Evolutionary conservation across 1,140 invertebrate genomes (phyloP).

Genomic region (Papilio xuthus): DNA sequence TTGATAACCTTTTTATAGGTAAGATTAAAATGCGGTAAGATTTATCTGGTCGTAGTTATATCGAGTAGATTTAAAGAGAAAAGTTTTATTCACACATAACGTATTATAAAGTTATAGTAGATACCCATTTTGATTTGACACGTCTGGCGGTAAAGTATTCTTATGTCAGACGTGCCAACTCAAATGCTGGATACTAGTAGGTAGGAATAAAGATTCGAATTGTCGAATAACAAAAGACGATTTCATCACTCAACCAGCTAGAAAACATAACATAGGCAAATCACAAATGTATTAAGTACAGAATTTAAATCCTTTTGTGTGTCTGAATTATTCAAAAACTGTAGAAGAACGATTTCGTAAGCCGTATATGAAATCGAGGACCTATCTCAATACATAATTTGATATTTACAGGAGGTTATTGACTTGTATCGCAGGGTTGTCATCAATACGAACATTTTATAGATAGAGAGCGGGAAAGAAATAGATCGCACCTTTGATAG

Average conservation of each 20-base stretch:
- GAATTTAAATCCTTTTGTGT: conserved; percentile 1
- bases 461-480: neutral
- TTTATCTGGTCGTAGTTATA: no score
- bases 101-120: no score
- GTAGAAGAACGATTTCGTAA: conserved; percentile 8
- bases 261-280: neutral
- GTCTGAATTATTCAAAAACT: conserved; percentile 28
- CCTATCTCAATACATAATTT: conserved; percentile 17
- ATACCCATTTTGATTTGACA: neutral
- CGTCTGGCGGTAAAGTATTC: neutral
- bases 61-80: no score
- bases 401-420: conserved; percentile 21
- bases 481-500: neutral
- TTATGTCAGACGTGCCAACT: neutral
- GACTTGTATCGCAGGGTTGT: conserved; percentile 7
- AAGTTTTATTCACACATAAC: no score
- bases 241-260: neutral
- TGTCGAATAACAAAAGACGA: neutral
- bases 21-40: no score
- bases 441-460: neutral
- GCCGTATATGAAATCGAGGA: conserved; percentile 2
- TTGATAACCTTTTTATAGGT: no score
- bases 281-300: neutral
- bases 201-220: neutral
- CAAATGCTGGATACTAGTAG: neutral